phyloP scores from a whole-genome alignment of 2,113 vertebrate species.

The Buteo buteo region DNA sequence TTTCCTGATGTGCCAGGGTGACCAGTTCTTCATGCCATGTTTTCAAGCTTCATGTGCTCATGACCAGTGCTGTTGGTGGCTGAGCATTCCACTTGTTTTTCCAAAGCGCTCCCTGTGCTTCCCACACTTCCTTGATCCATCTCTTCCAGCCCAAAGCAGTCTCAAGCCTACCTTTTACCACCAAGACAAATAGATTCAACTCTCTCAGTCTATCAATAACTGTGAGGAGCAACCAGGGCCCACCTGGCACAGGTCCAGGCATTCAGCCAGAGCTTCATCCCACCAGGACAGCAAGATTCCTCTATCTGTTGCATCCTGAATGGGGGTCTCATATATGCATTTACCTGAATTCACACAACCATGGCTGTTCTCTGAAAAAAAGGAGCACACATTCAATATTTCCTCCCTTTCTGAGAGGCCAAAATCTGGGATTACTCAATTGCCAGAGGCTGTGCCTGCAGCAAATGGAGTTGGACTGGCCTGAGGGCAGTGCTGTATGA shows the following conservation, averaged over 20 bases:
- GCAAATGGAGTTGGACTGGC: neutral
- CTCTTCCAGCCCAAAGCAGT: neutral
- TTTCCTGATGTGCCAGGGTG: neutral
- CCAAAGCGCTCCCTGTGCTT: neutral
- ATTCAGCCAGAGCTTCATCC: neutral
- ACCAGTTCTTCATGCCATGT: too few species aligned
- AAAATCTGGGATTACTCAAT: neutral
- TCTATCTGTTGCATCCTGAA: neutral
- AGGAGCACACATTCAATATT: neutral
- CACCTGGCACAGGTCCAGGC: neutral
- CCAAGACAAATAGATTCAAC: neutral
- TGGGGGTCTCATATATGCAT: neutral
- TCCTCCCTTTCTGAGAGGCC: neutral
- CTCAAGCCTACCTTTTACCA: neutral
- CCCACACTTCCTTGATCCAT: fast-evolving
- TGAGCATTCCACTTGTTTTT: neutral
- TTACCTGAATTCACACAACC: too few species aligned
- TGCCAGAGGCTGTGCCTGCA: neutral
- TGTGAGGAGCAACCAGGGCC: neutral
- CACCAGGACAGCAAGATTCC: neutral
- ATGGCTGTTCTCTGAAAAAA: neutral
- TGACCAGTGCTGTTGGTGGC: neutral
- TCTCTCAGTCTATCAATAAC: neutral
- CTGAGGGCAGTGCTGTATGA: fast-evolving
- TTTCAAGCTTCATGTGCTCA: fast-evolving